Evolutionary conservation across 1,140 invertebrate species (phyloP).

Genomic region (Lepeophtheirus salmonis): DNA sequence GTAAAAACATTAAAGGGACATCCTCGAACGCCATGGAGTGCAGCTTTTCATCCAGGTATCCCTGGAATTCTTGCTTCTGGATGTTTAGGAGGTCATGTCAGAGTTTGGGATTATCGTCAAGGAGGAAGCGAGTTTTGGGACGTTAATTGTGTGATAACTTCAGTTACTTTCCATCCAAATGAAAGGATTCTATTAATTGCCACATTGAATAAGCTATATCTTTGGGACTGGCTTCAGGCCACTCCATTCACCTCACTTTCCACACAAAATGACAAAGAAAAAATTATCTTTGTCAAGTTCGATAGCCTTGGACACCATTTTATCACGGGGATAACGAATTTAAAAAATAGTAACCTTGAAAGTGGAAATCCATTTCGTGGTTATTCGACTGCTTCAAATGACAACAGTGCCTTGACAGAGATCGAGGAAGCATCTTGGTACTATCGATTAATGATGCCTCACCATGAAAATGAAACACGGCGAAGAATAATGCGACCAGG

Average conservation of each 20-base stretch:
- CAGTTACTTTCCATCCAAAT: constrained; percentile 63
- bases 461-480: neutral
- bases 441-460: neutral
- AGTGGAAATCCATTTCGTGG: neutral
- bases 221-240: constrained; percentile 69
- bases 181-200: constrained; percentile 64
- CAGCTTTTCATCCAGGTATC: constrained; percentile 70
- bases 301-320: constrained; percentile 57
- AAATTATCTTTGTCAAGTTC: constrained; percentile 56
- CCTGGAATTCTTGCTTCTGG: constrained; percentile 46
- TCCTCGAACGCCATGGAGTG: constrained; percentile 69
- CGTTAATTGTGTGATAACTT: constrained; percentile 52
- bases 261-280: constrained; percentile 5
- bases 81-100: constrained; percentile 68
- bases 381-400: neutral
- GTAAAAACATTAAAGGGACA: constrained; percentile 57
- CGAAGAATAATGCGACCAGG: neutral
- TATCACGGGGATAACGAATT: constrained; percentile 63
- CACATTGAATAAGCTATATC: constrained; percentile 60
- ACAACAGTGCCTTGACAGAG: neutral
- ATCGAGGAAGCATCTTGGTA: neutral
- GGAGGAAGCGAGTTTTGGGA: constrained; percentile 68
- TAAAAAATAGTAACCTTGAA: constrained; percentile 1
- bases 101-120: constrained; percentile 66
- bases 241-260: constrained; percentile 44